A percentile compares a stretch with the other conserved stretches of the same genome.
Evolutionary conservation across 2,888 invertebrate genomes (phyloP).

Genomic region (Nemurella pictetii): DNA sequence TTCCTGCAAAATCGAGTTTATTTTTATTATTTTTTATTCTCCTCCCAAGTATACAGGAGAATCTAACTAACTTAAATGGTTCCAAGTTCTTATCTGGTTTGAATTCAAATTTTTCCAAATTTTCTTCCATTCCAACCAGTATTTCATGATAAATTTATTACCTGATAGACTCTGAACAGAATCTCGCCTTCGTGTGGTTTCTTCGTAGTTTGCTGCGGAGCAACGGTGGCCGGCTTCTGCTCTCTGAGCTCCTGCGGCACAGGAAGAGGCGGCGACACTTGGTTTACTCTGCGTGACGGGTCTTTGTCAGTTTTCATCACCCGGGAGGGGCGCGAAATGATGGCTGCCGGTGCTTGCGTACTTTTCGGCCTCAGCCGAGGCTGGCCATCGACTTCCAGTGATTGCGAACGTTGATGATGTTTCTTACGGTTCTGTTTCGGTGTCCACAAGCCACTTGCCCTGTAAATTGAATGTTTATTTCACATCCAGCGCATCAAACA

Average conservation of each 20-base stretch:
- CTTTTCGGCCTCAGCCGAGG: slow-evolving; percentile 21
- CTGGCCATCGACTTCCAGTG: slow-evolving; percentile 45
- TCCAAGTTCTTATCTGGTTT: no score
- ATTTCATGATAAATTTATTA: no score
- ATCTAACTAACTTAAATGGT: no score
- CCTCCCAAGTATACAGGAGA: no score
- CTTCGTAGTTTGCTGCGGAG: neutral
- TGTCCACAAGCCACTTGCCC: slow-evolving; percentile 33
- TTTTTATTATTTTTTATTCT: neutral
- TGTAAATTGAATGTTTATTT: neutral
- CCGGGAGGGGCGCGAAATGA: slow-evolving; percentile 46
- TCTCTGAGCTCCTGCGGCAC: slow-evolving; percentile 30
- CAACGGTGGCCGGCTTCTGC: neutral
- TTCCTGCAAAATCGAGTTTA: neutral
- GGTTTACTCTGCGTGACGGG: slow-evolving; percentile 46
- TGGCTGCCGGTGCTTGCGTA: slow-evolving; percentile 40
- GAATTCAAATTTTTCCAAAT: no score
- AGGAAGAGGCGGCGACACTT: slow-evolving; percentile 38
- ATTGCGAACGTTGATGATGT: slow-evolving; percentile 46
- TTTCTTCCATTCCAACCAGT: no score
- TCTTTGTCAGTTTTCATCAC: slow-evolving; percentile 48
- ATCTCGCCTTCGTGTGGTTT: slow-evolving; percentile 15
- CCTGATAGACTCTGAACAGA: slow-evolving; percentile 37
- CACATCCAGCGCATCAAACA: no score
- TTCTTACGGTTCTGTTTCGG: slow-evolving; percentile 36